Evolutionary conservation across 2,888 invertebrate species (phyloP).

Genomic region (Brachypterus glaber): DNA sequence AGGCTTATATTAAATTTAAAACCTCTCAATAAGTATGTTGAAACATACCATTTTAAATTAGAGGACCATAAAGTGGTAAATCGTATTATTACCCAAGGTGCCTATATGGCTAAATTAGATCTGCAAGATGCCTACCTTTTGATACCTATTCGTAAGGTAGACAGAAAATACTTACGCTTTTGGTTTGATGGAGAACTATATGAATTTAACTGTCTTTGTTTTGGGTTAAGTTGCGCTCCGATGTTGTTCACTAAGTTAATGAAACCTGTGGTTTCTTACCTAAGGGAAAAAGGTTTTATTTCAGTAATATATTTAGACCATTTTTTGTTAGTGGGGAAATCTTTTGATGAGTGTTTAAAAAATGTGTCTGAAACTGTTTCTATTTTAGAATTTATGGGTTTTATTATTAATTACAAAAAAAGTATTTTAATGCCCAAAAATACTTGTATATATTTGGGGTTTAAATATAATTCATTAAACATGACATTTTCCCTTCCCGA

Average conservation of each 20-base stretch:
- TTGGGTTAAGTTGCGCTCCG: constrained; percentile 18
- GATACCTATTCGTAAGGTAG: constrained; percentile 10
- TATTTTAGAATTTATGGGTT: background rate
- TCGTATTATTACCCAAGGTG: constrained; percentile 7
- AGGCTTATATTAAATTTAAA: constrained; percentile 14
- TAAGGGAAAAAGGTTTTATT: constrained; percentile 15
- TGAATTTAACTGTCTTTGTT: constrained; percentile 17
- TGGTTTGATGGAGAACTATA: constrained; percentile 11
- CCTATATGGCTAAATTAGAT: constrained; percentile 11
- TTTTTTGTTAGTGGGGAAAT: background rate
- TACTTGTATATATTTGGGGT: constrained; percentile 16
- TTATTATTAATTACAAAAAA: constrained; percentile 5
- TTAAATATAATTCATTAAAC: constrained; percentile 15
- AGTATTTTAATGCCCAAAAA: constrained; percentile 13
- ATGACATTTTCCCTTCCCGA: constrained; percentile 14
- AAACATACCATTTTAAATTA: constrained; percentile 13
- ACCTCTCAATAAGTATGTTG: constrained; percentile 12
- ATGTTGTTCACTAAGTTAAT: constrained; percentile 19
- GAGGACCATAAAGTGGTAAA: constrained; percentile 10
- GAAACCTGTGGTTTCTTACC: constrained; percentile 13
- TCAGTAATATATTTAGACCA: constrained; percentile 21
- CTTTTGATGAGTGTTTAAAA: background rate
- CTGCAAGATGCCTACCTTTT: constrained; percentile 16
- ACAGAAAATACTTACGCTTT: constrained; percentile 17
- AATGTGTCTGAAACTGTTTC: background rate